Conservation (phyloP, 1,140 invertebrate genomes). For the Bombus haemorrhoidalis region DNA sequence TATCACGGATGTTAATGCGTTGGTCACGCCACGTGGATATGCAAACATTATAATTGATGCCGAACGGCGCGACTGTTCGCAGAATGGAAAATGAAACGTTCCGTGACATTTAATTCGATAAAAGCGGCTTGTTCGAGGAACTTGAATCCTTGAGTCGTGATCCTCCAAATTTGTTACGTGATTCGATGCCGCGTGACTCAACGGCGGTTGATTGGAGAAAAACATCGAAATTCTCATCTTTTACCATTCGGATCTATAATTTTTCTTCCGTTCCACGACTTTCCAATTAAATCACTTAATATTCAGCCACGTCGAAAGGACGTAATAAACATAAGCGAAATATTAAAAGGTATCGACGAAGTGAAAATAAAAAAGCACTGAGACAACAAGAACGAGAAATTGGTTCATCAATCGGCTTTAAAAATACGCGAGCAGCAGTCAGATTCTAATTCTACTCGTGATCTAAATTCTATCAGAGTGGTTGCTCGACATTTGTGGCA, state of each 20-base stretch:
- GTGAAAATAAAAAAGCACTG: background rate
- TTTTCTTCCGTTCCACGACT: background rate
- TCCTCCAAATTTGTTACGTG: too few relatives aligned
- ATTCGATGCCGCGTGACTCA: too few relatives aligned
- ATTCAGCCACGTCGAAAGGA: too few relatives aligned
- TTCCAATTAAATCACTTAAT: too few relatives aligned
- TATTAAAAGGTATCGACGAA: background rate
- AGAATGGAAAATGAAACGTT: background rate
- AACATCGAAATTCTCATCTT: background rate
- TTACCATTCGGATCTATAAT: background rate
- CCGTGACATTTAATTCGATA: background rate
- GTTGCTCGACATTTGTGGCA: background rate
- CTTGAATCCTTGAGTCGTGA: background rate
- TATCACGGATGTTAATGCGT: background rate
- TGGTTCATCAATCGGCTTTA: constrained; percentile 30
- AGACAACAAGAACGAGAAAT: background rate
- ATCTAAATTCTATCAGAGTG: constrained; percentile 39
- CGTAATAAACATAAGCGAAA: too few relatives aligned
- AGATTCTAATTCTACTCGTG: constrained; percentile 37
- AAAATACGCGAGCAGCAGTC: constrained; percentile 33
- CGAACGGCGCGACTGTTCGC: background rate
- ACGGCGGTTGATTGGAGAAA: background rate
- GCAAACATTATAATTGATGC: background rate
- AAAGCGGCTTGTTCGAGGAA: background rate
- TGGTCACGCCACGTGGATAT: background rate